phyloP scores from a whole-genome alignment of 1,140 invertebrate species.

The Drosophila hydei region DNA sequence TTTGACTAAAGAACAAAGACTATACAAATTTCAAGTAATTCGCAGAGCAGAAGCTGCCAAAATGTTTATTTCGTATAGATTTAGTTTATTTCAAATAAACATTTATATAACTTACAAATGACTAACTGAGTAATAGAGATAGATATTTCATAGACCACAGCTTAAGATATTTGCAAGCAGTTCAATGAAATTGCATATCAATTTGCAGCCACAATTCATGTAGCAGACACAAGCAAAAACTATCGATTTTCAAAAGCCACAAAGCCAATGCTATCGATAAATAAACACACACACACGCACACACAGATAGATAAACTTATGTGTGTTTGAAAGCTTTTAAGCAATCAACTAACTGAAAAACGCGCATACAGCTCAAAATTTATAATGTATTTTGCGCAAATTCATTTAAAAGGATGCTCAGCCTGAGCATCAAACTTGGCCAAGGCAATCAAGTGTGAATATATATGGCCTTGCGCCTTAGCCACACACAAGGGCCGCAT shows the following conservation, averaged over 20 bases:
- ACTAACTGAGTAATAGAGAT: background rate
- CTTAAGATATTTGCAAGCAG: background rate
- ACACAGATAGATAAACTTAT: background rate
- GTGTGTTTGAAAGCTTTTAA: conserved; percentile 52
- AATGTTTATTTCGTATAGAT: background rate
- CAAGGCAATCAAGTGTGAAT: conserved; percentile 42
- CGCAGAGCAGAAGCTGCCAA: background rate
- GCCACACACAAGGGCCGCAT: conserved; percentile 14
- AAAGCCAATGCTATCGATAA: conserved; percentile 37
- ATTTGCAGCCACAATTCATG: conserved; percentile 25
- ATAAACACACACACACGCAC: background rate
- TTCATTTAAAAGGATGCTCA: conserved; percentile 68
- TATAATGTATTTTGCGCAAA: conserved; percentile 64
- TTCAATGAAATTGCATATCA: conserved; percentile 21
- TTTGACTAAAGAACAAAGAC: too few species aligned
- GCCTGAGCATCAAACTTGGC: conserved; percentile 59
- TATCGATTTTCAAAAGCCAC: conserved; percentile 53
- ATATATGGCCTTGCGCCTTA: conserved; percentile 54
- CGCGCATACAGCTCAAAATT: conserved; percentile 53
- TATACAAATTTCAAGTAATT: background rate
- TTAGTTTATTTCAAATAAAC: background rate
- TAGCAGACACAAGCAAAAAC: conserved; percentile 14
- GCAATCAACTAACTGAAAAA: conserved; percentile 57
- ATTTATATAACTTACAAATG: background rate
- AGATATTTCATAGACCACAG: background rate